phyloP scores from a whole-genome alignment of 2,113 vertebrate genomes.

The Candoia aspera region DNA sequence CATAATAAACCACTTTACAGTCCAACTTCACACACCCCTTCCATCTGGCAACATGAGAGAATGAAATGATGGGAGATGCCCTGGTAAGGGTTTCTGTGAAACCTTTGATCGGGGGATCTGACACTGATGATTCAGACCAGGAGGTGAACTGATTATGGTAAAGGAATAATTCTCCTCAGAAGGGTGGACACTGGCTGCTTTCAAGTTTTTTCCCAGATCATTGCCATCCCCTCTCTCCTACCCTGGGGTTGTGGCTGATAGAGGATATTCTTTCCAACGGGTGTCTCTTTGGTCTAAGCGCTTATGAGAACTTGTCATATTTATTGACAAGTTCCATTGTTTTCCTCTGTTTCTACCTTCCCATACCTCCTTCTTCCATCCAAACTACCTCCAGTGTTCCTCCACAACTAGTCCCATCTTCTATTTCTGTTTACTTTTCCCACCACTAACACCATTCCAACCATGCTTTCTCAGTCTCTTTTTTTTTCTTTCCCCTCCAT shows the following conservation, averaged over 20 bases:
- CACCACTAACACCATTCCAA: background rate
- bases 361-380: background rate
- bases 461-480: background rate
- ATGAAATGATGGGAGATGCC: no score
- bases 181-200: background rate
- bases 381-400: background rate
- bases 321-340: background rate
- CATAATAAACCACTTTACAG: no score
- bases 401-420: background rate
- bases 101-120: no score
- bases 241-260: background rate
- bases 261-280: background rate
- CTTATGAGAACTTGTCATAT: background rate
- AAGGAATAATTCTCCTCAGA: background rate
- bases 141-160: background rate
- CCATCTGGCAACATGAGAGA: no score
- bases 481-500: background rate
- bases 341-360: background rate
- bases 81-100: no score
- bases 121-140: background rate
- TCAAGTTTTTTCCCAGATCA: background rate
- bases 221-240: background rate
- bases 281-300: background rate
- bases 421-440: background rate
- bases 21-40: no score